phyloP scores from a whole-genome alignment of 1,140 invertebrate genomes.

The Scaptomyza pallida region DNA sequence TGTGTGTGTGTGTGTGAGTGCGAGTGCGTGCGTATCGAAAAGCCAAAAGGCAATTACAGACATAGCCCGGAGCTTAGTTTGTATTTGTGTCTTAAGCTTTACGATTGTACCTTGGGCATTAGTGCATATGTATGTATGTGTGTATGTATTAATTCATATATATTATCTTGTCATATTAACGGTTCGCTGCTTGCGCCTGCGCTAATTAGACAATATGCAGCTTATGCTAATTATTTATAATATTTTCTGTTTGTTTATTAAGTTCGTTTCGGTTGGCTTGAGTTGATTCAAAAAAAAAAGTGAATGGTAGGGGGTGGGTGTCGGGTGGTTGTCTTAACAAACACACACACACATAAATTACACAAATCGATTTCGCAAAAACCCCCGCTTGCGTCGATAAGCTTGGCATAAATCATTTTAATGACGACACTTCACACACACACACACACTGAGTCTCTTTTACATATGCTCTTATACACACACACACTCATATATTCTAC shows the following conservation, averaged over 20 bases:
- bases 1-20: conserved; percentile 16
- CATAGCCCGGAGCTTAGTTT: conserved; percentile 5
- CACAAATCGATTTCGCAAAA: conserved; percentile 40
- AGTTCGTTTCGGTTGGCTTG: background rate
- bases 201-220: conserved; percentile 27
- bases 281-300: background rate
- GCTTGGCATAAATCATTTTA: conserved; percentile 80
- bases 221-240: conserved; percentile 19
- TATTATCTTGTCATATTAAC: background rate
- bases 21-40: background rate
- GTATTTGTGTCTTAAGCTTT: conserved; percentile 21
- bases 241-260: background rate
- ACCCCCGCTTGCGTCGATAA: conserved; percentile 53
- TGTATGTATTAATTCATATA: background rate
- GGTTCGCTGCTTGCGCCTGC: conserved; percentile 26
- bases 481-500: conserved; percentile 20
- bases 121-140: conserved; percentile 31
- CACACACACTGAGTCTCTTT: conserved; percentile 12
- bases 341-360: conserved; percentile 1
- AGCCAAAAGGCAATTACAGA: background rate
- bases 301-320: background rate
- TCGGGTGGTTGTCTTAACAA: background rate
- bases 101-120: conserved; percentile 45
- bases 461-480: conserved; percentile 1
- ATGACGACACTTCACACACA: conserved; percentile 57